These are phyloP conservation scores for Smittia sp. DNA, from an alignment of 2,888 invertebrate genomes.

Conservation along the genomic window DNA sequence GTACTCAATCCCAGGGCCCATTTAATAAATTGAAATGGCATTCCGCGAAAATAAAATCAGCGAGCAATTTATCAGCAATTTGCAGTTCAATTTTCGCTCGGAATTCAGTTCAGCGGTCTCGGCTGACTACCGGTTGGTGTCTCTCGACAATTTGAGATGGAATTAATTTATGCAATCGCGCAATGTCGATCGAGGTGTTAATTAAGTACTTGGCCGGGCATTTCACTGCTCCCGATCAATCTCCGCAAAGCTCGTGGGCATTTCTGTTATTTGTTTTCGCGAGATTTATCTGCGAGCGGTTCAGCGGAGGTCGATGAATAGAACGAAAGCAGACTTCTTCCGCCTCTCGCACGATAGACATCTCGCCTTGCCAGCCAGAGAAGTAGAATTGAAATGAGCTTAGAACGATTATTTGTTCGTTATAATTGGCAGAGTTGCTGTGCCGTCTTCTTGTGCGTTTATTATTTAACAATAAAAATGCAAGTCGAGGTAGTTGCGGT, in stretches of 20 bases:
- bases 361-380: too few species aligned
- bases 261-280: background rate
- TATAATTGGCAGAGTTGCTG: too few species aligned
- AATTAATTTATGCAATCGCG: background rate
- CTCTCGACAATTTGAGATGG: background rate
- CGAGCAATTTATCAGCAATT: constrained; percentile 36
- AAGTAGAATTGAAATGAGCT: too few species aligned
- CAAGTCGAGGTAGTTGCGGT: background rate
- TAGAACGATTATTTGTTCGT: too few species aligned
- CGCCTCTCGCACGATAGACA: too few species aligned
- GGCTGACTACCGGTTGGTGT: too few species aligned
- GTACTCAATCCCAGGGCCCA: background rate
- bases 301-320: too few species aligned
- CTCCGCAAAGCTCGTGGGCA: constrained; percentile 17
- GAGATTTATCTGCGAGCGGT: too few species aligned
- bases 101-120: too few species aligned
- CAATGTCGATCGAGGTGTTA: background rate
- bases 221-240: constrained; percentile 15
- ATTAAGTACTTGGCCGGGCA: background rate
- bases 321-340: too few species aligned
- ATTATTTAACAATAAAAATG: too few species aligned
- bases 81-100: background rate
- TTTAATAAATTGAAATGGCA: constrained; percentile 36
- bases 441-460: background rate
- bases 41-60: background rate